These are phyloP conservation scores for Druon quercuslanigerum DNA, from an alignment of 1,140 invertebrate genomes.

Conservation along the genomic window DNA sequence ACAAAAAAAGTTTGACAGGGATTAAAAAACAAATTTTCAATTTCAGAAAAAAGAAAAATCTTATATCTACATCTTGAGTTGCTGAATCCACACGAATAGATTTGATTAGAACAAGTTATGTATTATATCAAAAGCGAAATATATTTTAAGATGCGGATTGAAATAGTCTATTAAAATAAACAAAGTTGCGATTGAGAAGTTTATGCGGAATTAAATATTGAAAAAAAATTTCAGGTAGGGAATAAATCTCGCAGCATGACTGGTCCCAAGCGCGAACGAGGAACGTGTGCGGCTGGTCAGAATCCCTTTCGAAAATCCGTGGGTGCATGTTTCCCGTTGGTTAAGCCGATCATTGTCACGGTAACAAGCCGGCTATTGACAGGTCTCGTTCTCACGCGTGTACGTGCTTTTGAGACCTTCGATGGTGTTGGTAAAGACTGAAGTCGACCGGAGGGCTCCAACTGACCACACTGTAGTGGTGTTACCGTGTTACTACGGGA, in stretches of 20 bases:
- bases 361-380: slow-evolving; percentile 73
- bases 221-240: neutral
- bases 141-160: too few species aligned
- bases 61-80: too few species aligned
- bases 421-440: slow-evolving; percentile 46
- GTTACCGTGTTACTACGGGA: slow-evolving; percentile 65
- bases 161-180: too few species aligned
- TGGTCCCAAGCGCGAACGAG: neutral
- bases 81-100: too few species aligned
- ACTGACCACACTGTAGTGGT: slow-evolving; percentile 67
- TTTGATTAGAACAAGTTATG: too few species aligned
- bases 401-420: slow-evolving; percentile 49
- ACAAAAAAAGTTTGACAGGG: too few species aligned
- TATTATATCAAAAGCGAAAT: too few species aligned
- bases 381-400: slow-evolving; percentile 62
- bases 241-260: neutral
- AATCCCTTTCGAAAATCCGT: slow-evolving; percentile 23
- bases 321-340: slow-evolving; percentile 70
- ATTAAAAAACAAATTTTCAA: too few species aligned
- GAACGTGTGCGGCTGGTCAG: neutral
- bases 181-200: too few species aligned
- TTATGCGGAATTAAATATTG: neutral
- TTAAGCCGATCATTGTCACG: slow-evolving; percentile 73
- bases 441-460: slow-evolving; percentile 57
- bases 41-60: too few species aligned